Evolutionary conservation across 23 tunicate genomes (phyloP).

Genomic region (Phallusia fumigata): DNA sequence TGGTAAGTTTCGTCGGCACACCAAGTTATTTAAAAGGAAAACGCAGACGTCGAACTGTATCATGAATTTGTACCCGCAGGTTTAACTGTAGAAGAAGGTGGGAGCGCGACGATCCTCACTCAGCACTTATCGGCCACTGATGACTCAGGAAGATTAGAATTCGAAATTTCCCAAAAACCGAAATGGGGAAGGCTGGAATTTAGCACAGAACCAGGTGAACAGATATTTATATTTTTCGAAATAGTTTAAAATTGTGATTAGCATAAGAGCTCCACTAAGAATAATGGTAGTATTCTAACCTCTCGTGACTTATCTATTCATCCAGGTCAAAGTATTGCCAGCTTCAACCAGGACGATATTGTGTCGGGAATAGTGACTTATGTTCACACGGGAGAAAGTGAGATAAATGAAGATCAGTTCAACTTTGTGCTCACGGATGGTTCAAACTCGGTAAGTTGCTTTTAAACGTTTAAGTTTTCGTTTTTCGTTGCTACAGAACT

Average conservation of each 20-base stretch:
- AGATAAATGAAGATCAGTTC: constrained; percentile 53
- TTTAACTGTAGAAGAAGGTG: constrained; percentile 64
- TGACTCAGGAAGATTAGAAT: constrained; percentile 52
- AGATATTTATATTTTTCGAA: neutral
- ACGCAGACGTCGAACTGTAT: no score
- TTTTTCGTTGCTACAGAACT: no score
- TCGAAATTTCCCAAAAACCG: constrained; percentile 49
- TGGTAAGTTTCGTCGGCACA: no score
- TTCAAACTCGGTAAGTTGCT: constrained; percentile 67
- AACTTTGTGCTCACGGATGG: constrained; percentile 70
- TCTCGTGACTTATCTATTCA: no score
- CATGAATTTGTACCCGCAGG: constrained; percentile 51
- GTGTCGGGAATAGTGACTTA: constrained; percentile 44
- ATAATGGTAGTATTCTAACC: no score
- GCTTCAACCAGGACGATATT: constrained; percentile 66
- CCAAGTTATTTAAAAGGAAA: no score
- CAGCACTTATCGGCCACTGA: constrained; percentile 77
- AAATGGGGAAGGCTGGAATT: constrained; percentile 62
- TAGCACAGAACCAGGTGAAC: constrained; percentile 43
- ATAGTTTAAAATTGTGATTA: no score
- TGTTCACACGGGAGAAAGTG: constrained; percentile 69
- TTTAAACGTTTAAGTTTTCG: no score
- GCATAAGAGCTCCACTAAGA: no score
- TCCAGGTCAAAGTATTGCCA: constrained; percentile 6
- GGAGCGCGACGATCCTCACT: constrained; percentile 47